Evolutionary conservation across 2,888 invertebrate genomes (phyloP), one percentile per base, ranked within the genome.

Genomic region (Drosophila antonietae): DNA sequence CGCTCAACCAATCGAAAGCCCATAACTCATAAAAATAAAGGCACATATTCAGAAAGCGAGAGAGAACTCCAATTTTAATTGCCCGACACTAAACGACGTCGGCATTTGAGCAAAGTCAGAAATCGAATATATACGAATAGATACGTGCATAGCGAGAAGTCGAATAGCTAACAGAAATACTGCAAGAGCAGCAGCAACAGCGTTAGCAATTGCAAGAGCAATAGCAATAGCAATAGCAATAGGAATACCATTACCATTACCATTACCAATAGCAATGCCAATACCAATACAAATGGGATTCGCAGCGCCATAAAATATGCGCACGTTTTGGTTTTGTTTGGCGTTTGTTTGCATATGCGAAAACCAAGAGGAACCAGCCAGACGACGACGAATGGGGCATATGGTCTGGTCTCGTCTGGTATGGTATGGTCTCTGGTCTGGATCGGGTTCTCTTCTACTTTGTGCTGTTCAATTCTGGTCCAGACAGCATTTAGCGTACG

Each of bases 401-500:
- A 73, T 75, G 75, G 57, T 53, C 20, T 71, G 53, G 39, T 15
- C 37, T 53, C 43, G 43, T 46, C 41, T 47, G 47, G 23, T 39
- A 35, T 47, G 46, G 53, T 46, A 12, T 56, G 55, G 46, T 44
- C 65, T 64, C 66, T 63, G 55, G 39, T 56, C 65, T 64, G 56
- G 44, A 44, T 57, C 57, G 57, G 44, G 57, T 59, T 51, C 64
- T 53, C 57, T 63, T 72, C 57, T 57, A 43, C 28, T 44, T 51
- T 62, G 52, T 51, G 39, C 52, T 72, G 53, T 51, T 56, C 77
- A 60, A 65, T 58, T 67, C 71, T 72, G 79, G 82, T 51, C 79
- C 86, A 89, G 90, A 89, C 86, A 82, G 88, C 88, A 88, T 87
- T 87, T 87, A 87, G 87, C 86, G 88, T 88, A 86, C 86, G 86